Evolutionary conservation across 37 sponge, comb jelly and placozoan species (phyloP).

Genomic region (Spongilla lacustris): DNA sequence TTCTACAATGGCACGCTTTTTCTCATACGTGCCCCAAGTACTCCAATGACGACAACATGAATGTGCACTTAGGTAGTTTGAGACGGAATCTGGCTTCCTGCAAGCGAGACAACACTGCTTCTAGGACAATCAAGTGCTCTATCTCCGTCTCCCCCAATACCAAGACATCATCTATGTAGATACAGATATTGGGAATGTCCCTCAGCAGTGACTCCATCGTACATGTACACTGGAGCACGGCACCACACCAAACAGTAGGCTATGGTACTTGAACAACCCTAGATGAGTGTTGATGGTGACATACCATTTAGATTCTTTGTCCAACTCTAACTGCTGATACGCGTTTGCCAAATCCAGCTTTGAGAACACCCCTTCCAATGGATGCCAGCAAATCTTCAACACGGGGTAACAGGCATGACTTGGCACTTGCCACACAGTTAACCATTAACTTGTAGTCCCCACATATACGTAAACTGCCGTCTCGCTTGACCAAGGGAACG

Average conservation of each 20-base stretch:
- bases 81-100: too few species aligned
- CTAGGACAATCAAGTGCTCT: too few species aligned
- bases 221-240: constrained; percentile 2
- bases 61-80: too few species aligned
- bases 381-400: constrained; percentile 47
- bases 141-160: too few species aligned
- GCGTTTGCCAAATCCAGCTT: constrained; percentile 35
- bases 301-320: neutral
- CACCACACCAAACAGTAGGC: constrained; percentile 26
- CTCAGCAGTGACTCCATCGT: constrained; percentile 14
- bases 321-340: constrained; percentile 6
- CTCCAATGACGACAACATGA: too few species aligned
- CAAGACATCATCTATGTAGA: too few species aligned
- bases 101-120: too few species aligned
- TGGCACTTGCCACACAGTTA: constrained; percentile 4
- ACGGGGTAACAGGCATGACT: constrained; percentile 45
- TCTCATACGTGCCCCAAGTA: neutral
- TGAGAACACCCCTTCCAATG: neutral
- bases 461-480: constrained; percentile 47
- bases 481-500: constrained; percentile 51
- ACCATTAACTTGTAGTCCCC: constrained; percentile 58
- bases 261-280: neutral
- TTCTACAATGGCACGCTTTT: constrained; percentile 30
- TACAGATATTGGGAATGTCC: too few species aligned
- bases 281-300: neutral